Evolutionary conservation across 2,797 vertebrate species (phyloP), one percentile per base, ranked within the genome.

Genomic region (Acanthis flammea): DNA sequence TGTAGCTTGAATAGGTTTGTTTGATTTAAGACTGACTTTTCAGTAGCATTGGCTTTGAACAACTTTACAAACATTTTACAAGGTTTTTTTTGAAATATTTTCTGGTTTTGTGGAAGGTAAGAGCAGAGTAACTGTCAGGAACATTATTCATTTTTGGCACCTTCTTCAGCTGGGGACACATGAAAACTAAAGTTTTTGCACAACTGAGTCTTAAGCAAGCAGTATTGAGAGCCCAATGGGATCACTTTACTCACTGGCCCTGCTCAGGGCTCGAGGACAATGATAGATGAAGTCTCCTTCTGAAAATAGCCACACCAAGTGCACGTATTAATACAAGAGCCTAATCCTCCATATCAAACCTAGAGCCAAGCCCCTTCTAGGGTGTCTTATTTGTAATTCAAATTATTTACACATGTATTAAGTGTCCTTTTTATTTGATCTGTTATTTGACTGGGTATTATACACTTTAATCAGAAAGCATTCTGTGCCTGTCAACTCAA

Each of bases 251-350:
- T 97, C 94, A 77, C 81, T 97, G 96, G 96, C 93, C 94, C 82
- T 96, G 63, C 92, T 95, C 95, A 92, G 95, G 74, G 87, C 94
- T 82, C 3, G 86, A 96, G 95, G 95, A 97, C 97, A 97, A 95
- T 97, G 97, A 97, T 94, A 94, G 97, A 97, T 98, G 97, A 98
- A 97, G 95, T 88, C 97, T 96, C 94, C 87, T 88, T 93, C 98
- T 96, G 74, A 86, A 98, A 98, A 98, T 98, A 98, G 97, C 96
- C 86, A 58, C 97, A 96, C 95, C 97, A 98, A 98, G 97, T 98
- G 97, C 97, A 94, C 23, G 81, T 96, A 97, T 95, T 98, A 98
- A 97, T 97, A 97, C 95, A 92, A 97, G 95, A 96, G 86, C 75
- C 85, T 98, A 97, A 98, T 97, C 94, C 97, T 96, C 86, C 90